Conservation (phyloP, 2,797 vertebrate species). For the Xenops minutus region DNA sequence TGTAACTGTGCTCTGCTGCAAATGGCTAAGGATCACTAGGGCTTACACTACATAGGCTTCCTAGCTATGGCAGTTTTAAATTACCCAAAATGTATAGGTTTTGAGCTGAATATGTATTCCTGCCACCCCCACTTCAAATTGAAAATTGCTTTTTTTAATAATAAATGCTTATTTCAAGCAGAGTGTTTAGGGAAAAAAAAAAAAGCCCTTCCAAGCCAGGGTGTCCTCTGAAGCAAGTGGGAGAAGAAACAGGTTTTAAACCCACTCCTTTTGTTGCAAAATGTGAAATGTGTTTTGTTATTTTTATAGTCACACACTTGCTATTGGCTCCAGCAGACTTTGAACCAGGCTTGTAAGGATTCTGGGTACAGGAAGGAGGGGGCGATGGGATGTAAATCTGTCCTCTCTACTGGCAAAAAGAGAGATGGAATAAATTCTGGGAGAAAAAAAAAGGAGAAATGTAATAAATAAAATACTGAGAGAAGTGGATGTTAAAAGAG, state of each 20-base stretch:
- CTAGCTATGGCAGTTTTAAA: not conserved
- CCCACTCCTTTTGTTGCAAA: not conserved
- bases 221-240: not conserved
- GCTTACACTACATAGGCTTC: not conserved
- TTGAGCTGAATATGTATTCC: not conserved
- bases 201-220: conserved; percentile 17
- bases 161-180: not conserved
- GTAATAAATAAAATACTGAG: not conserved
- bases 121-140: not conserved
- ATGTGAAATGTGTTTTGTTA: not conserved
- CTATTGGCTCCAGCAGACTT: not conserved
- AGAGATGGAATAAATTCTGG: not conserved
- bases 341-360: not conserved
- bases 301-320: not conserved
- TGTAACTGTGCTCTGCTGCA: not conserved
- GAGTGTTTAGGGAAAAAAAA: not conserved
- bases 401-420: not conserved
- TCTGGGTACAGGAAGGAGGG: not conserved
- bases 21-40: not conserved
- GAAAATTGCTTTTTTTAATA: not conserved
- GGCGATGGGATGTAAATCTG: not conserved
- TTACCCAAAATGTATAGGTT: not conserved
- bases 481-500: not conserved
- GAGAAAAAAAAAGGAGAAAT: not conserved
- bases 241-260: conserved; percentile 8